Evolutionary conservation across 2,113 vertebrate species (phyloP), one percentile per base, ranked within the genome.

Genomic region (Gopherus flavomarginatus): DNA sequence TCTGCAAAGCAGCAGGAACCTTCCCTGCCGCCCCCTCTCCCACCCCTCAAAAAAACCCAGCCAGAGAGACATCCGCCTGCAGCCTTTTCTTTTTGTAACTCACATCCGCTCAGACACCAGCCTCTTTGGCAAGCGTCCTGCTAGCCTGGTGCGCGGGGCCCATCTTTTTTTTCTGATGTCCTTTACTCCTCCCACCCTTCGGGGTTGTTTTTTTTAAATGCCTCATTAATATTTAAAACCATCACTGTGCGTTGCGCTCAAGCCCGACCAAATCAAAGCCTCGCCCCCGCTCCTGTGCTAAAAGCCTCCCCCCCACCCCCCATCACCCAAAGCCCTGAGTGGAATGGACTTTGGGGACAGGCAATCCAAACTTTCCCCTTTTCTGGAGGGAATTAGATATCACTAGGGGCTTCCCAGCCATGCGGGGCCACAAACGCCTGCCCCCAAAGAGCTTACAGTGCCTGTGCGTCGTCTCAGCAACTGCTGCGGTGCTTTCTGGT

Each of bases 151-250:
- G 42, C 87, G 77, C 14, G 85, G 83, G 86, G 13, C 86, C 53
- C 54, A n/a, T 22, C 53, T 79, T 31, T 19, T 3, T 5, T 11
- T 16, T 47, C 3, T 12, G 79, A 10, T 38, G 27, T 12, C n/a
- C 3, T 31, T 56, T 27, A 24, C 38, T 6, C 21, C 54, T 81
- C 72, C 89, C 72, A 93, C 85, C 56, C 72, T 26, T 38, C 3
- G 35, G 14, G 19, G 8, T 89, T 88, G 14, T 2, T 16, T 47
- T 94, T 91, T 93, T 94, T 92, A 91, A 14, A 31, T 89, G 94
- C 94, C 95, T 95, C 91, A 95, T 95, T 96, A 94, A 95, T 95
- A 95, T 96, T 96, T 95, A 97, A 94, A 97, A 85, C 95, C 65
- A 35, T 88, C 86, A 11, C 62, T 38, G 91, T 86, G 65, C 81